These are phyloP conservation scores for Denticeps clupeoides DNA, from an alignment of 2,797 vertebrate genomes.

Conservation along the genomic window DNA sequence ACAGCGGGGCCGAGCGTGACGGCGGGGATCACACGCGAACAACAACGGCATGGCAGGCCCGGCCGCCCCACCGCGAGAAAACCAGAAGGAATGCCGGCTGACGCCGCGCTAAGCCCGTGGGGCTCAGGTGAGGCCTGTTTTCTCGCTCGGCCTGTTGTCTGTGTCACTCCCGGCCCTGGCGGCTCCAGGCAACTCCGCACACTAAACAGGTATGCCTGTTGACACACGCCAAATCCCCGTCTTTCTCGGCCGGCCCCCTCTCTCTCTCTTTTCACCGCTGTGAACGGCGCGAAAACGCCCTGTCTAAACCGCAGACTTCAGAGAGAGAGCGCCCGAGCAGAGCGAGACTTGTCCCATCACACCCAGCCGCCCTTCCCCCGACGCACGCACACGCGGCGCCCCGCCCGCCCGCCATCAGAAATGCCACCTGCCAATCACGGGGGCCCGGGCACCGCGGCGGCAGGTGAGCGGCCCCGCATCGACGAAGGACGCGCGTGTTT, in stretches of 20 bases:
- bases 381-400: conserved; percentile 11
- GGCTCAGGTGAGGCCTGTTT: conserved; percentile 60
- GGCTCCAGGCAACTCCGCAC: conserved; percentile 31
- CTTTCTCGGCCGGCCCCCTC: conserved; percentile 47
- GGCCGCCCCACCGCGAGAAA: too few species aligned
- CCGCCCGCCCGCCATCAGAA: conserved; percentile 19
- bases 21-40: conserved; percentile 3
- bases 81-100: conserved; percentile 59
- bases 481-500: conserved; percentile 39
- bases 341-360: conserved; percentile 66
- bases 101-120: conserved; percentile 65
- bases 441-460: conserved; percentile 33
- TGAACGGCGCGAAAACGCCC: conserved; percentile 60
- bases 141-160: conserved; percentile 61
- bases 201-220: conserved; percentile 64
- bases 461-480: not conserved
- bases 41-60: conserved; percentile 36
- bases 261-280: not conserved
- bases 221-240: conserved; percentile 64
- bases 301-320: conserved; percentile 72
- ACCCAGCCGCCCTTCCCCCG: conserved; percentile 38
- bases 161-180: not conserved
- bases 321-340: conserved; percentile 50
- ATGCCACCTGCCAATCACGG: conserved; percentile 44
- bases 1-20: too few species aligned